Evolutionary conservation across 2,888 invertebrate species (phyloP), one percentile per base, ranked within the genome.

Genomic region (Piscicola geometra): DNA sequence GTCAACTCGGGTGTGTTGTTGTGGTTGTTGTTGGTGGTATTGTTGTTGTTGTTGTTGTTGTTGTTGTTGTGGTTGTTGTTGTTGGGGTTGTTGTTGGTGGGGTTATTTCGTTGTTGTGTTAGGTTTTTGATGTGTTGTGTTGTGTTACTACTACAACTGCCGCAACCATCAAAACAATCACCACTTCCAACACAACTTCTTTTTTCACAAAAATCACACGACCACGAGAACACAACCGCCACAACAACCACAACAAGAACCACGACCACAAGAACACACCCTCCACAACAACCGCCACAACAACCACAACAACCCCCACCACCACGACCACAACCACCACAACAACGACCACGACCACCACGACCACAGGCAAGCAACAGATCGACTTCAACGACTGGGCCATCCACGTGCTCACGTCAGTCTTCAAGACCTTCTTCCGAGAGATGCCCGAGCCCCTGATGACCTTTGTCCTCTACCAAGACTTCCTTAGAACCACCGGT

Each of bases 361-460:
- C 12, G 1, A 32, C 35, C 9, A 5, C n/a, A 1, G n/a, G 28
- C 9, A 12, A 50, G n/a, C 60, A 56, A 21, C n/a, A 56, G 5
- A 56, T 83, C 30, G 81, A 82, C 81, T 90, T 87, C 76, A 85
- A 92, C 79, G 88, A 90, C 80, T 93, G 92, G 86, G 91, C 91
- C 75, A 92, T 95, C 75, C 94, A 95, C 87, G 94, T 94, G 56
- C 87, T 94, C 76, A 92, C 94, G 0, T 92, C 93, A 52, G 92
- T 93, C 47, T 88, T 95, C 77, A 96, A 96, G 86, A 81, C 84
- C 87, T 94, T 94, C 87, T 90, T 95, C 85, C 89, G 94, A 56
- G 95, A 95, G 84, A 91, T 96, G 90, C 93, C 94, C 25, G 94
- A 95, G 85, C 95, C 95, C 30, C 87, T 96, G 80, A 88, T 96